Base-by-base conservation (phyloP, 1,140 invertebrate species). In the Marisa cornuarietis region DNA sequence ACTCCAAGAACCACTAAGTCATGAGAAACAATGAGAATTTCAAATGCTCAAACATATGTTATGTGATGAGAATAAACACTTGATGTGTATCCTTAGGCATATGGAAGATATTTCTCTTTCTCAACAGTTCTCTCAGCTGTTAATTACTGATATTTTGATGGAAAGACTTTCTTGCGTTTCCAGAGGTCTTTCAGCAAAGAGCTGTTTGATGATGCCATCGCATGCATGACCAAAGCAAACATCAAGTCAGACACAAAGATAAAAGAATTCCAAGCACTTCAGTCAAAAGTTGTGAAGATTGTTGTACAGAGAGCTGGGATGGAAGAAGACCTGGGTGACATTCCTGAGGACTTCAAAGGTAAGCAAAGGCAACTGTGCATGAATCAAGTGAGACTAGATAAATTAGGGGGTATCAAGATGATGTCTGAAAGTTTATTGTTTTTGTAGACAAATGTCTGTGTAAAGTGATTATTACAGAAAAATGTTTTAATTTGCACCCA, bases 271-370 rank as follows among this genome's bases (percentile, higher is more conserved):
- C 93, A 94, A 86, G 92, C 93, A 49, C 93, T 99, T 22, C 94
- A 95, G 9, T 93, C 94, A 74, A 94, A 94, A 88, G 96, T 97
- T 9, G 94, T 95, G 83, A 92, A 95, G 82, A 94, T 97, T 81
- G 92, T 94, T 87, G 93, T 96, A 79, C 94, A 95, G 81, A 98
- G 98, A 79, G 72, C 85, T 22, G 80, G 87, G 62, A 81, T 84
- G n/a, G 90, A 91, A 78, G 81, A 97, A 82, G 97, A 99, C 90
- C 97, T 95, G 88, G 96, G 96, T 52, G 97, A 99, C 90, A 97
- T 97, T 66, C 98, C 98, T 0, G 98, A 99, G 84, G 97, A 99
- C 91, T 99, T 98, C 90, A 95, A 95, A 92, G 94, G 94, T 94
- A 85, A 42, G 1, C 31, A 42, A 42, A 42, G 31, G 31, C 31